Base-by-base conservation (phyloP, 2,113 vertebrate genomes). In the Australoheros scitulus region DNA sequence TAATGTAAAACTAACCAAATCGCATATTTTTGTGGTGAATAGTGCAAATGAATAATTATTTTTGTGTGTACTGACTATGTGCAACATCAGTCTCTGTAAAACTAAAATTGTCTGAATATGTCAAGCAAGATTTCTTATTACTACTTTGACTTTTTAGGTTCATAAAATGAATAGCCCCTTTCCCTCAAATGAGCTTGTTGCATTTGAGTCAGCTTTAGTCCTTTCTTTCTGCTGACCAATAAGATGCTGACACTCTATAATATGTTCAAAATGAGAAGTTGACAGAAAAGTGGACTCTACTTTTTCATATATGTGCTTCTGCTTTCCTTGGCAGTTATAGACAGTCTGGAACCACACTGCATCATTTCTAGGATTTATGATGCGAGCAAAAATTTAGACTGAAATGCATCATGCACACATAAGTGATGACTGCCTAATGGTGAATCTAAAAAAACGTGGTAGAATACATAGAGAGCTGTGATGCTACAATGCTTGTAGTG, bases 161-260 rank as follows among this genome's bases (percentile, higher is more conserved):
- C 11, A 72, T 72, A 13, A 72, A 10, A 55, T 72, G 24, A 72
- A 32, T 11, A 50, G 11, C 8, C 17, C 34, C 26, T 13, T 55
- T 72, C 41, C 65, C 24, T 29, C 29, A 70, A 50, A 50, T 11
- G 41, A 50, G 41, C 47, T 52, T 50, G 41, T 50, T 70, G 24
- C 50, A 52, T 70, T 72, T 72, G 47, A 72, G 18, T 65, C 13
- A 75, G 24, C 80, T 81, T 17, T 7, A 43, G 61, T 87, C n/a
- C 47, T 68, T 72, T 22, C 32, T 80, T 82, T 75, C 10, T 75
- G 83, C 79, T 75, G 78, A 86, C 64, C 57, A 63, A 50, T 41
- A 1, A 68, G 1, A 47, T 77, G 50, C 83, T 81, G 50, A 84
- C 74, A 63, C 34, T 32, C 26, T 5, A 65, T 41, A 64, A 79